Evolutionary conservation across 2,888 invertebrate species (phyloP).

Genomic region (Nomada hirtipes): DNA sequence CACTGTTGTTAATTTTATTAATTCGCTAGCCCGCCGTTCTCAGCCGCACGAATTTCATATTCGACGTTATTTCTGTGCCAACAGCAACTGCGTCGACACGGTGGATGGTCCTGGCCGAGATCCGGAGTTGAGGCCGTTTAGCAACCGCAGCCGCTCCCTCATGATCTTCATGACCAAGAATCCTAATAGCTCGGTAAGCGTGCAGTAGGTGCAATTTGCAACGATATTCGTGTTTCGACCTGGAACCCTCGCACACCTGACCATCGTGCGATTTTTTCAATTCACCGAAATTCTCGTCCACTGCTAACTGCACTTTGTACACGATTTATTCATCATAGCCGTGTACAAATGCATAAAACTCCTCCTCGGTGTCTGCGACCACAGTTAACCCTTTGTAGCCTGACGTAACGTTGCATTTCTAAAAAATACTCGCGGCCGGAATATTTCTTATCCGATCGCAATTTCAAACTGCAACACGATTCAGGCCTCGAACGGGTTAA

Average conservation of each 20-base stretch:
- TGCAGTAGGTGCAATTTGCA: not conserved
- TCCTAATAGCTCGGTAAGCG: slow-evolving; percentile 80
- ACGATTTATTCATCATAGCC: slow-evolving; percentile 6
- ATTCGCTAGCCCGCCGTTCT: not conserved
- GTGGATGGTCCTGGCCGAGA: slow-evolving; percentile 84
- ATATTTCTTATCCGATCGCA: too few species aligned
- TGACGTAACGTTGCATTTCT: too few species aligned
- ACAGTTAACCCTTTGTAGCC: too few species aligned
- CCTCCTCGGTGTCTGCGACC: too few species aligned
- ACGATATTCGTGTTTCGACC: not conserved
- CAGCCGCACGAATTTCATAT: slow-evolving; percentile 60
- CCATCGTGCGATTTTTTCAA: too few species aligned
- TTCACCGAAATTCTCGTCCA: not conserved
- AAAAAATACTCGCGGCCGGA: too few species aligned
- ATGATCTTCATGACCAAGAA: slow-evolving; percentile 83
- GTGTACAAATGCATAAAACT: not conserved
- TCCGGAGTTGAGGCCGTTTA: slow-evolving; percentile 84
- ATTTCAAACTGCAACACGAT: too few species aligned
- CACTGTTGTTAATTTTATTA: too few species aligned
- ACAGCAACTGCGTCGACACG: slow-evolving; percentile 81
- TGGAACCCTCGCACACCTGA: too few species aligned
- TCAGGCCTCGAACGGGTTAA: too few species aligned
- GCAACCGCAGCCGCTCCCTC: slow-evolving; percentile 83
- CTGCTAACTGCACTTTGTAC: not conserved
- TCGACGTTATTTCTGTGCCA: slow-evolving; percentile 69